A percentile compares a stretch with the other conserved stretches of the same genome.
These are phyloP conservation scores for Erythrocebus patas DNA, from an alignment of 2,113 vertebrate species.

Conservation along the genomic window DNA sequence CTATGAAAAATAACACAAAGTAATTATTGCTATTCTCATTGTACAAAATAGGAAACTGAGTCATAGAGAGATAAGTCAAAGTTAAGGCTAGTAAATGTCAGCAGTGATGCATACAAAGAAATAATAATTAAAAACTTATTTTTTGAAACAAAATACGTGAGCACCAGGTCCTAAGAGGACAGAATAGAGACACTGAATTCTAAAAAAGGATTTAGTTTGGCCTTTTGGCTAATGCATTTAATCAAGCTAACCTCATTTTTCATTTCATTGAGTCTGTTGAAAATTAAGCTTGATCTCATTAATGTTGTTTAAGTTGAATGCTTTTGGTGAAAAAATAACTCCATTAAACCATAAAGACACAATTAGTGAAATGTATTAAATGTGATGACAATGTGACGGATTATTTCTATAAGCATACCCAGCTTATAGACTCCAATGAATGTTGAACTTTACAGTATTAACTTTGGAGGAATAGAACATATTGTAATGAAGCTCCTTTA, in stretches of 20 bases:
- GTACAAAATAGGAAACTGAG: neutral
- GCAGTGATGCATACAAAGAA: neutral
- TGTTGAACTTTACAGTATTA: conserved; percentile 48
- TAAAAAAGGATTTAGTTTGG: conserved; percentile 23
- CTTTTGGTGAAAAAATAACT: conserved; percentile 42
- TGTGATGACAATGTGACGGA: conserved; percentile 63
- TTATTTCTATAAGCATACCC: conserved; percentile 66
- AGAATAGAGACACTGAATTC: neutral
- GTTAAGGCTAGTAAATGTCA: neutral
- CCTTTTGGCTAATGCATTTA: conserved; percentile 56
- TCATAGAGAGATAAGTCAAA: neutral
- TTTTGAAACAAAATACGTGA: neutral
- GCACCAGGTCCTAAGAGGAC: neutral
- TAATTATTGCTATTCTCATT: neutral
- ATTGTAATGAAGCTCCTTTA: neutral
- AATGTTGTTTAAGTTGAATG: conserved; percentile 63
- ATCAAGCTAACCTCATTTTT: conserved; percentile 68
- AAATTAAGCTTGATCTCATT: conserved; percentile 74
- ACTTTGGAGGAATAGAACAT: neutral
- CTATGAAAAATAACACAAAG: neutral
- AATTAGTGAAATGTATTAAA: conserved; percentile 68
- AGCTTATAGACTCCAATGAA: conserved; percentile 49
- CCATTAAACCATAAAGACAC: conserved; percentile 69
- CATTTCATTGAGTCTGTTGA: conserved; percentile 64
- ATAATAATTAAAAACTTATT: conserved; percentile 4